phyloP scores from a whole-genome alignment of 2,797 vertebrate species.

The Pyrocephalus nanus region DNA sequence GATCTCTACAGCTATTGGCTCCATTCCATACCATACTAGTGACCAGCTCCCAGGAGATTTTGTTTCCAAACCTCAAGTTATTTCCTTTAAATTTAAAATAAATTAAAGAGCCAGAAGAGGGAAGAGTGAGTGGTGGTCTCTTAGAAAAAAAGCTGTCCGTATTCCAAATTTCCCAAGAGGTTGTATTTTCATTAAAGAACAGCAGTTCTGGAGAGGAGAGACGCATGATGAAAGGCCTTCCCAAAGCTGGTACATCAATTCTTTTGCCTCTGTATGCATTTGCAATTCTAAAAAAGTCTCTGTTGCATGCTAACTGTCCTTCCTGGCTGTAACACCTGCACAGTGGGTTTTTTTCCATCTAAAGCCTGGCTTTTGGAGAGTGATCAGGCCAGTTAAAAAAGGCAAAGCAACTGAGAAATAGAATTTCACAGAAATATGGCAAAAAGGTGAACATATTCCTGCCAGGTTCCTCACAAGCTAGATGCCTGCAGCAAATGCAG shows the following conservation, averaged over 20 bases:
- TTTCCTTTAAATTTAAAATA: slow-evolving; percentile 42
- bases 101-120: background rate
- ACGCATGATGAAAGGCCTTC: background rate
- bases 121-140: background rate
- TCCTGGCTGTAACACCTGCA: background rate
- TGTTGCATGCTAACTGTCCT: background rate
- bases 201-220: background rate
- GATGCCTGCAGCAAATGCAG: background rate
- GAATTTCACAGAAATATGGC: background rate
- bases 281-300: background rate
- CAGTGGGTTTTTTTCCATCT: background rate
- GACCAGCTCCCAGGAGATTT: slow-evolving; percentile 15
- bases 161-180: slow-evolving; percentile 9
- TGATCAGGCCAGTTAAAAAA: background rate
- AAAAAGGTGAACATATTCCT: background rate
- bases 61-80: slow-evolving; percentile 43
- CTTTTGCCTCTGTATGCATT: background rate
- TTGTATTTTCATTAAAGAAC: background rate
- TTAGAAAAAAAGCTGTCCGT: background rate
- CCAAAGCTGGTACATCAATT: background rate
- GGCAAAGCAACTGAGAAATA: background rate
- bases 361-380: background rate
- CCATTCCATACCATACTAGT: background rate
- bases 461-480: background rate
- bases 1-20: background rate